These are phyloP conservation scores for Verasper variegatus DNA, from an alignment of 2,113 vertebrate genomes.

Conservation along the genomic window DNA sequence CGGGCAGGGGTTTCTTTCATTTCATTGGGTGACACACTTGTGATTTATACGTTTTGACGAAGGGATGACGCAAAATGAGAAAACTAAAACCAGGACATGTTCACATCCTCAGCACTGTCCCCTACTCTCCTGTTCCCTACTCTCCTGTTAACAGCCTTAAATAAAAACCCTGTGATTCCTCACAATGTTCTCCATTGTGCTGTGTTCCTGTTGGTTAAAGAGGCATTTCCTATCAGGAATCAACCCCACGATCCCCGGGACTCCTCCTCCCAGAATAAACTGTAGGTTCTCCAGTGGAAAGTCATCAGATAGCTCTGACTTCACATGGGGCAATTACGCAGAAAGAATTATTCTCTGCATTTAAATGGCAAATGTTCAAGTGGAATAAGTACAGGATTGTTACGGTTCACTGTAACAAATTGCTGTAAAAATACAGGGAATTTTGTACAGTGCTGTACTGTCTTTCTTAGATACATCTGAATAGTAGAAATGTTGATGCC, in stretches of 20 bases:
- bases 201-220: constrained; percentile 49
- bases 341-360: not conserved
- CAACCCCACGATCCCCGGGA: constrained; percentile 14
- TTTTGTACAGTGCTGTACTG: too few species aligned
- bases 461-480: too few species aligned
- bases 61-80: constrained; percentile 70
- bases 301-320: constrained; percentile 17
- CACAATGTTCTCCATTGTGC: constrained; percentile 67
- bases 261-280: constrained; percentile 4
- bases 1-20: constrained; percentile 20
- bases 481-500: too few species aligned
- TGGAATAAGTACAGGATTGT: not conserved
- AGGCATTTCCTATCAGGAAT: constrained; percentile 56
- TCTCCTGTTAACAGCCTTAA: constrained; percentile 21
- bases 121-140: constrained; percentile 26
- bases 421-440: not conserved
- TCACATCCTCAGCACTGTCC: constrained; percentile 32
- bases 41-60: constrained; percentile 72
- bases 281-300: constrained; percentile 2
- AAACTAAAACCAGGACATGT: constrained; percentile 66
- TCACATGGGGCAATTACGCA: constrained; percentile 2
- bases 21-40: constrained; percentile 36
- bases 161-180: constrained; percentile 66
- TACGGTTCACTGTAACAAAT: too few species aligned
- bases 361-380: not conserved